Conservation (phyloP, 2,113 vertebrate genomes). For the Marcusenius ussheri region DNA sequence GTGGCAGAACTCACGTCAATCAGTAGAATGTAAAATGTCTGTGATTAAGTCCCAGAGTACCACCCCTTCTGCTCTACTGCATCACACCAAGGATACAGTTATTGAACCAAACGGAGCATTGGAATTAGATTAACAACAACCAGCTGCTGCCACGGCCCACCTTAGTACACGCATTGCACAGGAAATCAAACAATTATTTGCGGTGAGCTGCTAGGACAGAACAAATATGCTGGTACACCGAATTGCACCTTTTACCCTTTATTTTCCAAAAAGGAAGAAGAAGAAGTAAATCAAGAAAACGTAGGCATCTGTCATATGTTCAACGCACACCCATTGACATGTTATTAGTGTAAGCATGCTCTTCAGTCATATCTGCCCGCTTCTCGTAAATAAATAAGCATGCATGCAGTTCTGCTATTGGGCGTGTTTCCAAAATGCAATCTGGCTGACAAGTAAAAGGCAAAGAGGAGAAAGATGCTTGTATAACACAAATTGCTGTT, state of each 20-base stretch:
- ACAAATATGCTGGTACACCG: slow-evolving; percentile 16
- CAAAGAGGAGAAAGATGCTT: neutral
- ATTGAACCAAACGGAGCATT: neutral
- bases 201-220: slow-evolving; percentile 27
- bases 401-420: neutral
- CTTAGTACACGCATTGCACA: neutral
- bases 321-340: slow-evolving; percentile 27
- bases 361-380: neutral
- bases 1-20: neutral
- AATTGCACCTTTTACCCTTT: slow-evolving; percentile 20
- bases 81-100: neutral
- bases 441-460: neutral
- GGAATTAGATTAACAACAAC: neutral
- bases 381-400: neutral
- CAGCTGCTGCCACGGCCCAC: neutral
- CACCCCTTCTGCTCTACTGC: too few relatives aligned
- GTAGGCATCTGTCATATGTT: slow-evolving; percentile 27
- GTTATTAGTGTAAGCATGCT: slow-evolving; percentile 25
- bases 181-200: slow-evolving; percentile 18
- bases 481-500: neutral
- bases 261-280: slow-evolving; percentile 33
- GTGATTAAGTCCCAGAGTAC: neutral
- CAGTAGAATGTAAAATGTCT: neutral
- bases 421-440: neutral
- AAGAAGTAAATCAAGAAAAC: slow-evolving; percentile 37